Base-by-base conservation (phyloP, 2,113 vertebrate genomes). In the Gallinago media region DNA sequence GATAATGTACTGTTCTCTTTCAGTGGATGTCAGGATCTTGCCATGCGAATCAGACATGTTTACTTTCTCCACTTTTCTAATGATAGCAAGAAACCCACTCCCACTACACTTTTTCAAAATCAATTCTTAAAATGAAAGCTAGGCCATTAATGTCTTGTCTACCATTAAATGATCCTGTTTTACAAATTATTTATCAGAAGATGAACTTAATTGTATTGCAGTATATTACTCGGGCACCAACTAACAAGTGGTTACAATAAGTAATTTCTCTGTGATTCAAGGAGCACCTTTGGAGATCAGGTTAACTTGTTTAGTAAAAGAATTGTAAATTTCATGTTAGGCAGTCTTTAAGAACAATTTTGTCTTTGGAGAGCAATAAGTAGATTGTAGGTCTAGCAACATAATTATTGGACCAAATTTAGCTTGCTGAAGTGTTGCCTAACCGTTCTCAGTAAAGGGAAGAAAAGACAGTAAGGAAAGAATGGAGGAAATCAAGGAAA, bases 191-290 rank as follows among this genome's bases (percentile, higher is more conserved):
- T 87, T 70, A 38, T 54, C 50, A 81, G 54, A 36, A 88, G 29
- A 40, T 74, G 8, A 77, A 88, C 3, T 54, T 88, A 12, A 52
- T 44, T 47, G 20, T 62, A 46, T 71, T 67, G 9, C n/a, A 81
- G 1, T 68, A 4, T 47, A 15, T 71, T 72, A 29, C 40, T 59
- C 0, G 0, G 68, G 32, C 56, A 47, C 18, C 55, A 34, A 34
- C 13, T 61, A 21, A 1, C 46, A 73, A 78, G 8, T 29, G 31
- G 38, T 38, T 38, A 21, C 2, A 12, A 5, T 49, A 58, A 32
- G 21, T 65, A 12, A 61, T 59, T 93, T 40, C 76, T 66, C 47
- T 74, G 29, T 63, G 38, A 73, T 82, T 87, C n/a, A 32, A 42
- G 16, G 52, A 47, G 11, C 31, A 54, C n/a, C 34, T 88, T 19